These are phyloP conservation scores for Strigamia transsilvanica DNA, from an alignment of 2,888 invertebrate species.

Conservation along the genomic window DNA sequence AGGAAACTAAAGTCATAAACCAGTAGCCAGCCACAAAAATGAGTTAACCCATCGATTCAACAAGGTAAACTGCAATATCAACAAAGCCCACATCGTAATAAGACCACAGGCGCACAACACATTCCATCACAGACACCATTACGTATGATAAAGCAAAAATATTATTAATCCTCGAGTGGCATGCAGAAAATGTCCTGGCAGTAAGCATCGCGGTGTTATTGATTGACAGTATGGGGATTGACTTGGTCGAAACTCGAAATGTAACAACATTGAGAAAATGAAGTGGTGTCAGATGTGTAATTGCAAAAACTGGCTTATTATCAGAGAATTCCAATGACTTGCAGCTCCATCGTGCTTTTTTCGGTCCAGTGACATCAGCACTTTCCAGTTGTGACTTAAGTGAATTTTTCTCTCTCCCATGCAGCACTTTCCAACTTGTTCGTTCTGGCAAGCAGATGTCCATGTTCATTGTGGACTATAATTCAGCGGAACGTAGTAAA, in stretches of 20 bases:
- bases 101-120: conserved; percentile 32
- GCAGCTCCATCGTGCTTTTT: conserved; percentile 15
- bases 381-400: conserved; percentile 40
- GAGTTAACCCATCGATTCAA: conserved; percentile 14
- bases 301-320: conserved; percentile 22
- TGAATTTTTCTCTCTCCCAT: neutral
- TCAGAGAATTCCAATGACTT: conserved; percentile 16
- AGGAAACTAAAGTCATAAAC: conserved; percentile 32
- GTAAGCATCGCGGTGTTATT: neutral
- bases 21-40: conserved; percentile 15
- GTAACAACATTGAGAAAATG: conserved; percentile 11
- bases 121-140: conserved; percentile 27
- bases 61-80: conserved; percentile 42
- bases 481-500: conserved; percentile 9
- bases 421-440: conserved; percentile 26
- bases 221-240: conserved; percentile 13
- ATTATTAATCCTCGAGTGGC: conserved; percentile 31
- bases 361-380: conserved; percentile 45
- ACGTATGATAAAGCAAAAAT: conserved; percentile 6
- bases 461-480: conserved; percentile 32
- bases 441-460: conserved; percentile 17
- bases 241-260: neutral
- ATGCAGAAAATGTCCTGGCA: conserved; percentile 8
- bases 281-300: conserved; percentile 35
- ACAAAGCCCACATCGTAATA: conserved; percentile 34